These are phyloP conservation scores for Paedocypris sp. DNA, from an alignment of 2,113 vertebrate species.

Conservation along the genomic window DNA sequence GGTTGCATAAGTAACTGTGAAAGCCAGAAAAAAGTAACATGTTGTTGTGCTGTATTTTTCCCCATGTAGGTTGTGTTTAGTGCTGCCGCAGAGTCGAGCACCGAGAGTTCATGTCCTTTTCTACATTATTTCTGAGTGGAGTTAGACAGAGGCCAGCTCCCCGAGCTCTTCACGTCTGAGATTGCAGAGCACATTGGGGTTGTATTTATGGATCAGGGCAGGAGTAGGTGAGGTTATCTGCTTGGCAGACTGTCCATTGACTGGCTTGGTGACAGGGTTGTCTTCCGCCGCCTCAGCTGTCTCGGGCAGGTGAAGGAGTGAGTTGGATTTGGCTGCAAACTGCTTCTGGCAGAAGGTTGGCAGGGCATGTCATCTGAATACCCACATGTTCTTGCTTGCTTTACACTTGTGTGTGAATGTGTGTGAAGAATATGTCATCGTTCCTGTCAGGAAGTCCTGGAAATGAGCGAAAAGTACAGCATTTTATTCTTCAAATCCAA, in stretches of 20 bases:
- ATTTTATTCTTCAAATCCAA: neutral
- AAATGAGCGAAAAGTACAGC: neutral
- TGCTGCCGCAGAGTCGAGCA: neutral
- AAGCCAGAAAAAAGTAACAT: no score
- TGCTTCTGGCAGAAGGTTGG: neutral
- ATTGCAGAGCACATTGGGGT: conserved; percentile 6
- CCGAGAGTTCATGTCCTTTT: conserved; percentile 13
- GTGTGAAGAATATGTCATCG: neutral
- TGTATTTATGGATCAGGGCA: neutral
- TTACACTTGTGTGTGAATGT: neutral
- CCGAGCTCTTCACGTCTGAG: neutral
- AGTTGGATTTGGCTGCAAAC: conserved; percentile 2
- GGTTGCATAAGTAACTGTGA: neutral
- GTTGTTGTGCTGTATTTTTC: no score
- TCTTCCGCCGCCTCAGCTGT: conserved; percentile 12
- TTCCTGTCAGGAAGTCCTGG: neutral
- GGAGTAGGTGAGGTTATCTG: conserved; percentile 7
- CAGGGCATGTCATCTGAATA: neutral
- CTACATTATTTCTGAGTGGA: conserved; percentile 18
- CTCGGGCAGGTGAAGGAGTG: conserved; percentile 8
- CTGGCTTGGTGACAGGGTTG: neutral
- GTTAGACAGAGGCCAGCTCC: conserved; percentile 16
- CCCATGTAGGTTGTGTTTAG: conserved; percentile 4
- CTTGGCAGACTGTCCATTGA: neutral
- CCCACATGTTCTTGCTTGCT: neutral